Evolutionary conservation across 2,113 vertebrate species (phyloP), one percentile per base, ranked within the genome.

Genomic region (Tyrannus savana): DNA sequence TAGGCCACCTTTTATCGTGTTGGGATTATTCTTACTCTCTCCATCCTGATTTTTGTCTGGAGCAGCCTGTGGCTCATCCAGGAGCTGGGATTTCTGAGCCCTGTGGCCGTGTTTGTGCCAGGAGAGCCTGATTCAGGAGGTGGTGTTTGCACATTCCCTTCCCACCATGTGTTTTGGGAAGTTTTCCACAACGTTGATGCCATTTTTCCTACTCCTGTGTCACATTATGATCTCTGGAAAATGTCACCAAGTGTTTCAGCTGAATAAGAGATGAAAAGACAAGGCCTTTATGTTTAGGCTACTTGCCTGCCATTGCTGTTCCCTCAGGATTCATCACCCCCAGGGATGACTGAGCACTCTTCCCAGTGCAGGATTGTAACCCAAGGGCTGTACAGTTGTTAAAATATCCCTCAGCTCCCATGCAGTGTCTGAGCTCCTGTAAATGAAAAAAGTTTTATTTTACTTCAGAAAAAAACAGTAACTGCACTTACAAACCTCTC

Each of bases 1-100:
- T 8, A 13, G 2, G 3, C 11, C 47, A 8, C 0, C 0, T 22
- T 66, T 62, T 30, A 17, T 33, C 52, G 1, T 0, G 0, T 14
- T 30, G 3, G 42, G 42, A 21, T 62, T 33, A 1, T 12, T 53
- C 46, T 22, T 9, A 5, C 33, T 0, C 69, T 56, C 30, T 46
- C 24, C 14, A 0, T 27, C 37, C 37, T 53, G 8, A 2, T 17
- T 71, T 81, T n/a, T 67, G 25, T 0, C 44, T 0, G 11, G 42
- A 42, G 24, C 60, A 76, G 19, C 28, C 50, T 37, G 35, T 22
- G 66, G 53, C 39, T 69, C 12, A 6, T 22, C 28, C 14, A n/a
- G 13, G 44, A 23, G 35, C 53, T 18, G 7, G 15, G 13, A 13
- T 72, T 31, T 47, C n/a, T 5, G 33, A 7, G 52, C 42, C 5